A percentile compares a stretch with the other conserved stretches of the same genome.
These are phyloP conservation scores for Cinclus mexicanus DNA, from an alignment of 2,113 vertebrate species.

Conservation along the genomic window DNA sequence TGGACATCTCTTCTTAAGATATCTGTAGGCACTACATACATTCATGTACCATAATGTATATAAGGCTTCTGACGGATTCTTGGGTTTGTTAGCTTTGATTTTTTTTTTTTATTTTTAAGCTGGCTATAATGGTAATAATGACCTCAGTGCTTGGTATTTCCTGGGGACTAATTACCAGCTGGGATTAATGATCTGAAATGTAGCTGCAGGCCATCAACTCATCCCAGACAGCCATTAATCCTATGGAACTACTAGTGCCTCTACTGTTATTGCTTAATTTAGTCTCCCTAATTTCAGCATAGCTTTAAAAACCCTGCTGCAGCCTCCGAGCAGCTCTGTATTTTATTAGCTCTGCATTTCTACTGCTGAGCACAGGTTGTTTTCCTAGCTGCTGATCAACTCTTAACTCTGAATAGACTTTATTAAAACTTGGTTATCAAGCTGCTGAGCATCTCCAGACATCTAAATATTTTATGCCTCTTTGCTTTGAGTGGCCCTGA, in stretches of 20 bases:
- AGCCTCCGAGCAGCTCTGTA: slow-evolving; percentile 43
- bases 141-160: slow-evolving; percentile 59
- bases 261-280: slow-evolving; percentile 74
- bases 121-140: slow-evolving; percentile 46
- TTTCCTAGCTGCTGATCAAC: slow-evolving; percentile 69
- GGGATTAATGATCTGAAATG: slow-evolving; percentile 70
- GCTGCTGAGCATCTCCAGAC: slow-evolving; percentile 61
- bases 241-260: slow-evolving; percentile 54
- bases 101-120: not conserved
- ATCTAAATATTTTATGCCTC: slow-evolving; percentile 67
- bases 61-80: not conserved
- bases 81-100: not conserved
- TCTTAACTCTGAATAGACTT: slow-evolving; percentile 61
- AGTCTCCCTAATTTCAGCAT: slow-evolving; percentile 60
- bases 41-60: not conserved
- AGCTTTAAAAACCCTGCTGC: slow-evolving; percentile 50
- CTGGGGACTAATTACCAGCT: slow-evolving; percentile 65
- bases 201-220: slow-evolving; percentile 64
- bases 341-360: slow-evolving; percentile 67
- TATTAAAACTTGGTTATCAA: slow-evolving; percentile 77
- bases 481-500: slow-evolving; percentile 49
- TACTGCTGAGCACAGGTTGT: slow-evolving; percentile 54
- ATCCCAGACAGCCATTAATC: slow-evolving; percentile 70
- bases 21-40: not conserved
- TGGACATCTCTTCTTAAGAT: not conserved